Conservation (phyloP, 2,797 vertebrate species). For the Pitangus sulphuratus region DNA sequence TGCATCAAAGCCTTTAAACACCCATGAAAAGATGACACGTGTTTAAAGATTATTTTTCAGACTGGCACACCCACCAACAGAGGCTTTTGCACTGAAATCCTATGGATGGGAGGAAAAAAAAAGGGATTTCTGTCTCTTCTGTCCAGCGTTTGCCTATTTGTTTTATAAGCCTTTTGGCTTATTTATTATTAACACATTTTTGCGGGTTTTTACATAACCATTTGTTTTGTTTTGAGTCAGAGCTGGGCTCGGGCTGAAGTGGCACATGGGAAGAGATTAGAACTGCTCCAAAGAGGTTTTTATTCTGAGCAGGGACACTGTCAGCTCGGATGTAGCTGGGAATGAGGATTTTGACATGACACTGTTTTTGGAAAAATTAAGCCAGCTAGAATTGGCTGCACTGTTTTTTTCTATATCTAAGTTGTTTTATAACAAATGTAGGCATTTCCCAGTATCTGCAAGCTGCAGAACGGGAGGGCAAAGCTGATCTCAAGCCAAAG, state of each 20-base stretch:
- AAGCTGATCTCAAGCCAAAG: neutral
- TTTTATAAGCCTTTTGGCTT: conserved; percentile 52
- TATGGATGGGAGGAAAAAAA: conserved; percentile 22
- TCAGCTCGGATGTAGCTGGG: neutral
- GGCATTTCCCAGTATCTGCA: neutral
- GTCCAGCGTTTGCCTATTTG: conserved; percentile 24
- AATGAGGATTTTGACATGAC: neutral
- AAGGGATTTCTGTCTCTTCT: conserved; percentile 41
- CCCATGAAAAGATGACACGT: neutral
- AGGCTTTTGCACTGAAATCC: conserved; percentile 48
- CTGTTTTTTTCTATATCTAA: neutral
- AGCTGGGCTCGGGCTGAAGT: neutral
- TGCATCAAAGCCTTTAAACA: neutral
- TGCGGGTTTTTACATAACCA: conserved; percentile 45
- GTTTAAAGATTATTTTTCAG: conserved; percentile 21
- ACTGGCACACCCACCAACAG: neutral
- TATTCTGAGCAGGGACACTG: neutral
- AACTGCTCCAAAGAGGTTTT: neutral
- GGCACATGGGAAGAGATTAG: neutral
- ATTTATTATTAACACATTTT: conserved; percentile 64
- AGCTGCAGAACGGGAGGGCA: neutral
- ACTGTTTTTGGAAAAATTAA: neutral
- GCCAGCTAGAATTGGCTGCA: neutral
- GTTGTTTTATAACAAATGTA: neutral
- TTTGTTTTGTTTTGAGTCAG: conserved; percentile 4